Base-by-base conservation (phyloP, 2,888 invertebrate species). In the Lymantria monacha region DNA sequence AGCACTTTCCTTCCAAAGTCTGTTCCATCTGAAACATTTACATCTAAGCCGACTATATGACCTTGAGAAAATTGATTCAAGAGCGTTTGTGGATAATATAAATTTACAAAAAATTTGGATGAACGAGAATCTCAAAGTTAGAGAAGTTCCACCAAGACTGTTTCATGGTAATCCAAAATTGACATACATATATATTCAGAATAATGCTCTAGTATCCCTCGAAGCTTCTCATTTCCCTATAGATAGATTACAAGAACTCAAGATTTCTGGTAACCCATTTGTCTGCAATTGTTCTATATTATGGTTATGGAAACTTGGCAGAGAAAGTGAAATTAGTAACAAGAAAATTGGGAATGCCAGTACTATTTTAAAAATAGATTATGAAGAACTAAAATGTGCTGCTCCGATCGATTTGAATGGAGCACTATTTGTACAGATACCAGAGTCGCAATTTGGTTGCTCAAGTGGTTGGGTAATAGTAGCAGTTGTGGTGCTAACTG, bases 211-310 rank as follows among this genome's bases (percentile, higher is more conserved):
- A 55, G 93, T 93, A 66, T 94, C 95, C 0, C 86, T 97, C 9
- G 96, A 96, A 76, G 95, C 95, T 0, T 95, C 95, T 30, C 95
- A 96, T 80, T 96, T 96, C 72, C 97, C 96, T 31, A 93, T 97
- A 69, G 96, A 97, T 76, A 94, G 95, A 66, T 86, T 97, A 64
- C 93, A 94, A 73, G 93, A 93, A 54, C 88, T 97, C 33, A 94
- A 95, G 63, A 92, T 97, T 48, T 95, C 96, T 33, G 96, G 96
- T 31, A 97, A 97, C 87, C 97, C 97, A 0, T 92, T 97, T 59
- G 93, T 94, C 55, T 97, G 97, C 85, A 97, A 97, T 83, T 97
- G 97, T 77, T 96, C 97, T 46, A 86, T 97, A 54, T 92, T 96
- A 57, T 97, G 97, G 97, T 87, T 97, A 42, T 96, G 96, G 96